A percentile compares a stretch with the other conserved stretches of the same genome.
phyloP scores from a whole-genome alignment of 2,113 vertebrate genomes.

The Nipponia nippon region DNA sequence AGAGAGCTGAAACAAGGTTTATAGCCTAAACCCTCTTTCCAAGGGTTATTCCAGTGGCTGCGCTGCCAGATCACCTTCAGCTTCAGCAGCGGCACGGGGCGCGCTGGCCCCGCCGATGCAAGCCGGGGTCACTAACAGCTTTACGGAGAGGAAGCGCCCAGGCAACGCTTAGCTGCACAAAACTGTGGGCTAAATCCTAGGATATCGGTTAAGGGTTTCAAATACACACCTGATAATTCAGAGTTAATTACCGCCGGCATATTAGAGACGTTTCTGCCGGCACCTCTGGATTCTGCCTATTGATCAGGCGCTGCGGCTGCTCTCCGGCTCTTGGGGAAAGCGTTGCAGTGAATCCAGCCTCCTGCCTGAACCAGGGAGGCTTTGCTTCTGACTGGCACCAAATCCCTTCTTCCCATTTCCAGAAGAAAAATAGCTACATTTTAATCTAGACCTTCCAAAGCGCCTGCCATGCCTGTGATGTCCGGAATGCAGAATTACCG shows the following conservation, averaged over 20 bases:
- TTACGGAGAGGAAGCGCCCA: background rate
- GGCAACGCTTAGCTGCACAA: background rate
- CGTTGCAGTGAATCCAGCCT: slow-evolving; percentile 66
- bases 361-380: slow-evolving; percentile 58
- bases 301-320: slow-evolving; percentile 39
- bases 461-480: slow-evolving; percentile 40
- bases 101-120: background rate
- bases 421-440: slow-evolving; percentile 45
- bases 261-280: slow-evolving; percentile 52
- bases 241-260: slow-evolving; percentile 68
- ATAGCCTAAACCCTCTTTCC: slow-evolving; percentile 58
- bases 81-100: background rate
- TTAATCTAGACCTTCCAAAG: slow-evolving; percentile 50
- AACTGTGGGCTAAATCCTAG: slow-evolving; percentile 40
- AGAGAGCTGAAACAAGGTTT: slow-evolving; percentile 38
- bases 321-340: slow-evolving; percentile 48
- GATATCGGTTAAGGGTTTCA: slow-evolving; percentile 54
- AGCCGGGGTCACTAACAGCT: background rate
- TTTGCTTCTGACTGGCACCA: slow-evolving; percentile 59
- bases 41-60: slow-evolving; percentile 44
- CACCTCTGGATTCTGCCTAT: slow-evolving; percentile 63
- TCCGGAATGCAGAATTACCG: slow-evolving; percentile 44
- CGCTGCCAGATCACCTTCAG: slow-evolving; percentile 8
- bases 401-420: slow-evolving; percentile 56
- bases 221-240: slow-evolving; percentile 65